Percentiles rank a stretch among this genome's conserved stretches.
These are phyloP conservation scores for Oreocharis arfaki DNA, from an alignment of 2,113 vertebrate genomes.

Conservation along the genomic window DNA sequence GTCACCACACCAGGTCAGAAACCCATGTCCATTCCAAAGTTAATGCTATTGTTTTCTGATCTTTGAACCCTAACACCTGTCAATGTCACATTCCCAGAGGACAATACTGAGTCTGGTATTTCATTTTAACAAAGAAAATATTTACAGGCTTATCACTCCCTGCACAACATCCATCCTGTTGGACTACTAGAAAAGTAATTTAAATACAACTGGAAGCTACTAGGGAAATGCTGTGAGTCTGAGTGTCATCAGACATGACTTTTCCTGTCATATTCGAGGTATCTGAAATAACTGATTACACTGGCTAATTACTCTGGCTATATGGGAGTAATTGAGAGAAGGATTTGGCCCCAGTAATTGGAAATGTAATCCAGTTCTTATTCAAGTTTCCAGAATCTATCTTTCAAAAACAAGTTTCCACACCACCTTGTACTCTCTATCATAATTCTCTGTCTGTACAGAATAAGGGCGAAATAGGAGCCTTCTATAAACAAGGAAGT, in stretches of 20 bases:
- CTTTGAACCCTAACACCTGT: constrained; percentile 54
- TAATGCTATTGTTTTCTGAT: constrained; percentile 54
- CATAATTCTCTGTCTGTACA: background rate
- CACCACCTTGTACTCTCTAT: background rate
- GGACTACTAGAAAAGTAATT: background rate
- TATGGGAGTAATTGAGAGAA: background rate
- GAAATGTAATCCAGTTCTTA: background rate
- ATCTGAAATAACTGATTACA: background rate
- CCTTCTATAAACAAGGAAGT: constrained; percentile 12
- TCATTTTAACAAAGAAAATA: constrained; percentile 27
- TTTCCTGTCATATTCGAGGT: background rate
- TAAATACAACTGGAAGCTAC: background rate
- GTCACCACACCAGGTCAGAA: constrained; percentile 13
- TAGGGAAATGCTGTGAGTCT: background rate
- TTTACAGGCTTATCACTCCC: background rate
- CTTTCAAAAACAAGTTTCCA: background rate
- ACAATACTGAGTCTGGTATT: background rate
- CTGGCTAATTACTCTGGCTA: background rate
- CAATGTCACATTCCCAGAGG: constrained; percentile 6
- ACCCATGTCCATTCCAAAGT: constrained; percentile 10
- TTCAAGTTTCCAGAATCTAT: background rate
- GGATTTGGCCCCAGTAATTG: background rate
- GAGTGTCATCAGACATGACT: background rate
- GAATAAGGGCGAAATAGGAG: background rate
- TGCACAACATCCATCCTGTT: background rate